Conservation (phyloP, 2,797 vertebrate species). For the Thripadectes ignobilis region DNA sequence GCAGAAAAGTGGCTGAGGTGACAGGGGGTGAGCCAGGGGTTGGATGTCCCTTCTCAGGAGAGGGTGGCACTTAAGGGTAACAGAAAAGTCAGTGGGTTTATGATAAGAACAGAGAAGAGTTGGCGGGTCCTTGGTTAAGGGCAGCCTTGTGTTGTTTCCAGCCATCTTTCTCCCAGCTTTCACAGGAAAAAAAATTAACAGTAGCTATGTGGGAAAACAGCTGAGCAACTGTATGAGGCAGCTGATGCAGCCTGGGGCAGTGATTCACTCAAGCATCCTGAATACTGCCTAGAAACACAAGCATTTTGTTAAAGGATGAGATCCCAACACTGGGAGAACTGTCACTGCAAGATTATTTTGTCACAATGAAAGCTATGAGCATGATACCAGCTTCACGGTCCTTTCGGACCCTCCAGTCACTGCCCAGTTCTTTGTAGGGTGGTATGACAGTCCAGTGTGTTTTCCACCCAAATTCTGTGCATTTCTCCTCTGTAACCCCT, state of each 20-base stretch:
- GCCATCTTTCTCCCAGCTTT: neutral
- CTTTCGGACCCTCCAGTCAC: neutral
- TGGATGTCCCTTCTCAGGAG: neutral
- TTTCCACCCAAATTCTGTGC: neutral
- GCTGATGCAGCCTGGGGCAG: neutral
- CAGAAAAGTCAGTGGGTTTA: neutral
- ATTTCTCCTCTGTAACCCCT: neutral
- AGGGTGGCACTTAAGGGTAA: neutral
- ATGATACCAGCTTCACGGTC: neutral
- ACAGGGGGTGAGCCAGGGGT: neutral
- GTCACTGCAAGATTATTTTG: neutral
- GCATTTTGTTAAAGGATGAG: neutral
- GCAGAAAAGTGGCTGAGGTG: neutral
- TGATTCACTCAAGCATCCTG: neutral
- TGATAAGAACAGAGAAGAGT: neutral
- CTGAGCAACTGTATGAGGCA: neutral
- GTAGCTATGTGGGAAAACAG: neutral
- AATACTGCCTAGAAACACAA: neutral
- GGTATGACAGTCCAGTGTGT: neutral
- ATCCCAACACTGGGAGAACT: neutral
- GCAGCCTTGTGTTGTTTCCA: neutral
- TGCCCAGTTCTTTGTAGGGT: fast-evolving
- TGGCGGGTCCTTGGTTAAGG: neutral
- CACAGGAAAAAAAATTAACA: neutral
- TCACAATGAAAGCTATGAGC: neutral